Evolutionary conservation across 2,888 invertebrate genomes (phyloP).

Genomic region (Toxonevra muliebris): DNA sequence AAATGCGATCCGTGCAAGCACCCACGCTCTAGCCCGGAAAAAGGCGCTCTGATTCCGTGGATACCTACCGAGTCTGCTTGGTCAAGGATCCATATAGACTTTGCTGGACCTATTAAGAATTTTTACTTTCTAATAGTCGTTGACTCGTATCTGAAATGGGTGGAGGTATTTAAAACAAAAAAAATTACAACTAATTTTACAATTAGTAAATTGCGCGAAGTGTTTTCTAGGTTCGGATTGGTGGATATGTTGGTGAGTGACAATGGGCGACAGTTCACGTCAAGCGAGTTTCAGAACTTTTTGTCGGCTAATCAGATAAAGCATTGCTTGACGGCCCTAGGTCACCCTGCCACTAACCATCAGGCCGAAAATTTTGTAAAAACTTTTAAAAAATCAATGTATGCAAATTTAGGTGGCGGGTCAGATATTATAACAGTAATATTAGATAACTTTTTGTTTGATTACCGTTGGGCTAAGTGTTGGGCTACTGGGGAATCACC

Average conservation of each 20-base stretch:
- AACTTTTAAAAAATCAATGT: slow-evolving; percentile 27
- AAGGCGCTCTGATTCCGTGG: slow-evolving; percentile 34
- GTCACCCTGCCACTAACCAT: slow-evolving; percentile 17
- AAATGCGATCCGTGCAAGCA: slow-evolving; percentile 35
- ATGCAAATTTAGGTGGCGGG: slow-evolving; percentile 21
- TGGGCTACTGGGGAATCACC: slow-evolving; percentile 11
- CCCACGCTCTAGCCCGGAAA: slow-evolving; percentile 35
- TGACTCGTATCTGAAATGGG: slow-evolving; percentile 39
- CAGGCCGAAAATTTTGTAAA: slow-evolving; percentile 16
- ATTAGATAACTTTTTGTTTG: slow-evolving; percentile 9
- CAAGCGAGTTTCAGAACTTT: no score
- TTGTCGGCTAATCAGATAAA: no score
- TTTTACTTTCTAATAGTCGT: no score
- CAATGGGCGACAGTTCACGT: no score
- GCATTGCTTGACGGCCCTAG: no score
- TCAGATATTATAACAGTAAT: slow-evolving; percentile 19
- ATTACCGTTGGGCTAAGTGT: not conserved
- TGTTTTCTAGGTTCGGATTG: slow-evolving; percentile 36
- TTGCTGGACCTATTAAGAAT: slow-evolving; percentile 38
- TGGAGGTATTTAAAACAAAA: slow-evolving; percentile 41
- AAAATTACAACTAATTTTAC: slow-evolving; percentile 33
- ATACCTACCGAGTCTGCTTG: slow-evolving; percentile 28
- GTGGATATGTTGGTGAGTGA: slow-evolving; percentile 36
- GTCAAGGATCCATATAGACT: slow-evolving; percentile 36
- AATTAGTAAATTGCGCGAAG: slow-evolving; percentile 33